Evolutionary conservation across 2,113 vertebrate genomes (phyloP).

Genomic region (Cebus imitator): DNA sequence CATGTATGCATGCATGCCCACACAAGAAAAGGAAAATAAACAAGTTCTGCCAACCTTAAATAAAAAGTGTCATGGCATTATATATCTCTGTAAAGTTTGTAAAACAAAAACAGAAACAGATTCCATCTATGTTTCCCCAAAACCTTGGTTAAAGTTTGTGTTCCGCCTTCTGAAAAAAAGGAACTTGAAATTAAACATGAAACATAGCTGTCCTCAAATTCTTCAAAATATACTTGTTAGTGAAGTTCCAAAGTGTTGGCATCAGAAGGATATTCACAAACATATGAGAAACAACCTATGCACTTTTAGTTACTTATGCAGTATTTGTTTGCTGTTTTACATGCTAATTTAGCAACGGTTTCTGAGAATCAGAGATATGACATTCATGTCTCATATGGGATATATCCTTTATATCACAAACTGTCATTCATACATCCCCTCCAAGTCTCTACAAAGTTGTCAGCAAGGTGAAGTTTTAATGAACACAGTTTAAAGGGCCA

Average conservation of each 20-base stretch:
- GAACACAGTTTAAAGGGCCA: constrained; percentile 69
- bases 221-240: constrained; percentile 34
- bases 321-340: neutral
- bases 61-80: neutral
- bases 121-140: constrained; percentile 45
- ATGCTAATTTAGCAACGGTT: constrained; percentile 24
- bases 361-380: neutral
- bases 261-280: neutral
- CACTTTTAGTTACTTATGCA: neutral
- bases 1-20: neutral
- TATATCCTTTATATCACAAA: neutral
- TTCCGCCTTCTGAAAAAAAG: constrained; percentile 62
- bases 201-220: neutral
- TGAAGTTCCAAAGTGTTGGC: constrained; percentile 7
- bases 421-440: neutral
- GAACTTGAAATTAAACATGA: constrained; percentile 60
- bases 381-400: neutral
- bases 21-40: neutral
- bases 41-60: neutral
- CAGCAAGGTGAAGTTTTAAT: constrained; percentile 64
- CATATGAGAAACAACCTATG: neutral
- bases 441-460: constrained; percentile 36
- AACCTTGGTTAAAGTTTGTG: constrained; percentile 41
- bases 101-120: constrained; percentile 56
- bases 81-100: neutral